Percentiles rank a stretch among this genome's conserved stretches.
Evolutionary conservation across 2,797 vertebrate species (phyloP).

Genomic region (Chiloscyllium punctatum): DNA sequence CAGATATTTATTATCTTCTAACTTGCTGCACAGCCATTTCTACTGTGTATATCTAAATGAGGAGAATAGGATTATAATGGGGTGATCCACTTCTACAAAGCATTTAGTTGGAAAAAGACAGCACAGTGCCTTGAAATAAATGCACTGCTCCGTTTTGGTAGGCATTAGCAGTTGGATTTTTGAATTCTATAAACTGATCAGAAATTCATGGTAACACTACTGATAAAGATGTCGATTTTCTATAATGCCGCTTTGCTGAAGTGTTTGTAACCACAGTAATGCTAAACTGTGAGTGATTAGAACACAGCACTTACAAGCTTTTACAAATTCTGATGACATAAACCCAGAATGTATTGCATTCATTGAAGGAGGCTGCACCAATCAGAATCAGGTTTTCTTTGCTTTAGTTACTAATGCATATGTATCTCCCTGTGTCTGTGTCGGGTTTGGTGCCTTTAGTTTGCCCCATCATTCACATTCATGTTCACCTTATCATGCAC

Average conservation of each 20-base stretch:
- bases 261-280: neutral
- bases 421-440: neutral
- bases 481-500: slow-evolving; percentile 13
- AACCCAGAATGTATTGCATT: neutral
- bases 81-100: neutral
- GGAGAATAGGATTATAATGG: neutral
- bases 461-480: slow-evolving; percentile 17
- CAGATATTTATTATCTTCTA: slow-evolving; percentile 26
- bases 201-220: neutral
- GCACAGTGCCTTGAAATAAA: slow-evolving; percentile 13
- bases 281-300: neutral
- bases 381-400: neutral
- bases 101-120: neutral
- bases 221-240: neutral
- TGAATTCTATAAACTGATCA: neutral
- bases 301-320: neutral
- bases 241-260: neutral
- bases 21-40: neutral
- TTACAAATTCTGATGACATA: neutral
- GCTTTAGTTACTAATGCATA: neutral
- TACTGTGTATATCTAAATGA: neutral
- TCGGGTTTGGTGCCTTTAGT: neutral
- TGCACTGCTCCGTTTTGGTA: neutral
- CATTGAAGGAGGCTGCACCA: slow-evolving; percentile 1
- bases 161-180: slow-evolving; percentile 22